Percentiles rank a stretch among this genome's conserved stretches.
Conservation (phyloP, 2,113 vertebrate species). For the Conger conger region DNA sequence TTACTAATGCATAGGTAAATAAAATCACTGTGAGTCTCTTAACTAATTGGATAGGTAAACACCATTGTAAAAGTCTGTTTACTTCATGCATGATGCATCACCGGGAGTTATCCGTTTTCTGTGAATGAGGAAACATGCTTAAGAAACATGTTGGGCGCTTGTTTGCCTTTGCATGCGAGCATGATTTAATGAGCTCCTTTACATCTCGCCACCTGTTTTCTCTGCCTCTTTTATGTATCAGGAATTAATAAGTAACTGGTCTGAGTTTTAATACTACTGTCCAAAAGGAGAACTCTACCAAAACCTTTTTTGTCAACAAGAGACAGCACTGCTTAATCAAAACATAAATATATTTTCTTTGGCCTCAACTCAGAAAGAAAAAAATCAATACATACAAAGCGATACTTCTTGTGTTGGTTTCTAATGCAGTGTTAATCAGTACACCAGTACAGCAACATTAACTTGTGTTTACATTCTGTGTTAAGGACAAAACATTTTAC, state of each 20-base stretch:
- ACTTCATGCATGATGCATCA: no score
- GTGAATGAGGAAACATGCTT: not conserved
- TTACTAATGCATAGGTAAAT: no score
- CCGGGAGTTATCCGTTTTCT: not conserved
- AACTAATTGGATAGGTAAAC: not conserved
- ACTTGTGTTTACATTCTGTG: not conserved
- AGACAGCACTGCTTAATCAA: not conserved
- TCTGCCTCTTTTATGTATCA: not conserved
- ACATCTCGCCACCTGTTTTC: not conserved
- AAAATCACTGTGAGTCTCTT: no score
- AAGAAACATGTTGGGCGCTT: not conserved
- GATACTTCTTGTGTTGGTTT: no score
- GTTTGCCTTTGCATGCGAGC: slow-evolving; percentile 5
- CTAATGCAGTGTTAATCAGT: no score
- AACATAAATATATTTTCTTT: no score
- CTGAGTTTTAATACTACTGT: not conserved
- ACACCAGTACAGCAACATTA: not conserved
- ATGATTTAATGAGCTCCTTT: slow-evolving; percentile 5
- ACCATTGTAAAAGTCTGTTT: not conserved
- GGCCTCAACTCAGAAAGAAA: no score
- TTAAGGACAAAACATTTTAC: not conserved
- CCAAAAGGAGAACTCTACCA: not conserved
- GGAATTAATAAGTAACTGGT: not conserved
- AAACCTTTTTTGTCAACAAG: not conserved
- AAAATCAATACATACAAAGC: no score